Base-by-base conservation (phyloP, 2,113 vertebrate genomes). In the Corythornis vintsioides region DNA sequence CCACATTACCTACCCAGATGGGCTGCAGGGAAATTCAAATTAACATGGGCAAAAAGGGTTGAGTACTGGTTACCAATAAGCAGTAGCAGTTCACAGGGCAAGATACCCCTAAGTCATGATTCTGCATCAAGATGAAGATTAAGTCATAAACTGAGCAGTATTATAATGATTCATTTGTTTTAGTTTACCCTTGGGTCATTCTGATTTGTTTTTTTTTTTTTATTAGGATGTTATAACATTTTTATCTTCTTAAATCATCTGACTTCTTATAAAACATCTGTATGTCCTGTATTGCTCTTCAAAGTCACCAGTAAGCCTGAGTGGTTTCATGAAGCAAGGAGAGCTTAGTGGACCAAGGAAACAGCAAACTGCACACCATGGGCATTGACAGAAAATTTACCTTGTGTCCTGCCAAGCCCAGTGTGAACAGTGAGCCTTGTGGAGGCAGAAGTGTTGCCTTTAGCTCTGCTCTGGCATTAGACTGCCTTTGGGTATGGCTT, bases 301-400 rank as follows among this genome's bases (percentile, higher is more conserved):
- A 7, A 87, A 38, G 45, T 80, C 25, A 47, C 25, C 0, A 1
- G 3, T 69, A 38, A 40, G 28, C 1, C 19, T 2, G 9, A 57
- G 40, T 72, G 38, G 10, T 48, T 67, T 88, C 25, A 17, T 29
- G 22, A 38, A 56, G 25, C 43, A 67, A 47, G 15, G 52, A 64
- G 29, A 64, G 60, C 15, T 90, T 90, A 53, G 35, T 57, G 43
- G 78, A 83, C 47, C 0, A 4, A 61, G 43, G 48, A 59, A 78
- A 33, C 0, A 3, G 74, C 64, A n/a, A 56, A 13, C 28, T 1
- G 0, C 3, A 2, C 69, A 45, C 42, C 20, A 20, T 1, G 8
- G 24, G 10, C 35, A 56, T 6, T 65, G 66, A 18, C 43, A 72
- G 70, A 75, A 67, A 75, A 75, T 60, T 43, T 84, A 17, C 52